These are phyloP conservation scores for Atractosteus spatula DNA, from an alignment of 2,113 vertebrate species.

Conservation along the genomic window DNA sequence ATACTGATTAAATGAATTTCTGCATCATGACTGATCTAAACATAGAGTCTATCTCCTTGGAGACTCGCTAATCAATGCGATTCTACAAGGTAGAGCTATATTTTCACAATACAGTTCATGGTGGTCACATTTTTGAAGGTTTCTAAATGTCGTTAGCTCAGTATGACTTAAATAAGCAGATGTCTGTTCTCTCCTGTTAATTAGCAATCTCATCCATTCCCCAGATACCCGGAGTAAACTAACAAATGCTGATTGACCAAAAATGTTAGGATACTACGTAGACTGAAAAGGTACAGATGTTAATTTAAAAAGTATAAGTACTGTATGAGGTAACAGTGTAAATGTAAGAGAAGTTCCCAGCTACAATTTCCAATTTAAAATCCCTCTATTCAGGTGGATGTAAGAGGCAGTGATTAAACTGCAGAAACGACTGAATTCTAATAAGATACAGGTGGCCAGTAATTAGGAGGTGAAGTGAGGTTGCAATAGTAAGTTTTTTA, in stretches of 20 bases:
- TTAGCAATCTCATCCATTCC: no score
- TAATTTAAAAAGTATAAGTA: not conserved
- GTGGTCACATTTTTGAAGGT: no score
- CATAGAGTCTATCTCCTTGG: slow-evolving; percentile 46
- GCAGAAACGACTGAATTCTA: not conserved
- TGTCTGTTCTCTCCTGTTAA: no score
- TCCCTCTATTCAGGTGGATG: not conserved
- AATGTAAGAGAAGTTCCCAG: not conserved
- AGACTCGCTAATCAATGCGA: slow-evolving; percentile 51
- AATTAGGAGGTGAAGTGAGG: not conserved
- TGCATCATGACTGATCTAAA: slow-evolving; percentile 46
- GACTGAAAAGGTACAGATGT: no score
- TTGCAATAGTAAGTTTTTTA: not conserved
- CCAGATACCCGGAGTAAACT: not conserved
- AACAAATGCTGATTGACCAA: no score
- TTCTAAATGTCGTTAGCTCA: no score
- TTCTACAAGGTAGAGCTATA: slow-evolving; percentile 30
- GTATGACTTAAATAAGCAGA: no score
- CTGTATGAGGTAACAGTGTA: not conserved
- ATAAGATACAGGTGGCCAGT: not conserved
- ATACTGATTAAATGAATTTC: slow-evolving; percentile 50
- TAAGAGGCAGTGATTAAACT: not conserved
- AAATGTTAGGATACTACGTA: not conserved
- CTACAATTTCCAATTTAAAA: not conserved
- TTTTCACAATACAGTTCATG: no score